These are phyloP conservation scores for Leptinotarsa tumamoca DNA, from an alignment of 2,888 invertebrate genomes.

Conservation along the genomic window DNA sequence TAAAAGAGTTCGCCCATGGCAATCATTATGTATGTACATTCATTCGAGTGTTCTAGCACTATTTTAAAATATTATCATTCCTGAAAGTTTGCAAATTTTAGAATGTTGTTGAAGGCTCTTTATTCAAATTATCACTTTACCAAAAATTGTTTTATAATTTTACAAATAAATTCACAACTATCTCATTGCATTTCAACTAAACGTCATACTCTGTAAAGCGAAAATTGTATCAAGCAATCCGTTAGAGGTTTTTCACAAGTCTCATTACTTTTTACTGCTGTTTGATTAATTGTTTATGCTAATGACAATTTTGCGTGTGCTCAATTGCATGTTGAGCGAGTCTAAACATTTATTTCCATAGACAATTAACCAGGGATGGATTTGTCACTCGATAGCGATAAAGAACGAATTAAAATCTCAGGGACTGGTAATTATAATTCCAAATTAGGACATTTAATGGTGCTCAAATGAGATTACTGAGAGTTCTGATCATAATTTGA, in stretches of 20 bases:
- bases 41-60: no score
- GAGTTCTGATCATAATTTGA: not conserved
- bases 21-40: no score
- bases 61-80: no score
- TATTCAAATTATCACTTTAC: no score
- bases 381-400: conserved; percentile 40
- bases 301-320: conserved; percentile 47
- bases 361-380: conserved; percentile 40
- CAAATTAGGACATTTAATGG: conserved; percentile 4
- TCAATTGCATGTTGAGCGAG: conserved; percentile 40
- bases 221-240: conserved; percentile 8
- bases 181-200: not conserved
- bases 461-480: not conserved
- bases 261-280: conserved; percentile 40
- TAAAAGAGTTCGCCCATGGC: no score
- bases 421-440: conserved; percentile 14
- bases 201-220: not conserved
- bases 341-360: conserved; percentile 40
- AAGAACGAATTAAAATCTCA: conserved; percentile 36
- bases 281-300: conserved; percentile 48
- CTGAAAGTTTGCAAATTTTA: no score
- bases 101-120: no score
- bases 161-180: no score
- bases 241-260: conserved; percentile 24
- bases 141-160: no score